A percentile compares a stretch with the other conserved stretches of the same genome.
These are phyloP conservation scores for Buphagus erythrorhynchus DNA, from an alignment of 2,797 vertebrate species.

Conservation along the genomic window DNA sequence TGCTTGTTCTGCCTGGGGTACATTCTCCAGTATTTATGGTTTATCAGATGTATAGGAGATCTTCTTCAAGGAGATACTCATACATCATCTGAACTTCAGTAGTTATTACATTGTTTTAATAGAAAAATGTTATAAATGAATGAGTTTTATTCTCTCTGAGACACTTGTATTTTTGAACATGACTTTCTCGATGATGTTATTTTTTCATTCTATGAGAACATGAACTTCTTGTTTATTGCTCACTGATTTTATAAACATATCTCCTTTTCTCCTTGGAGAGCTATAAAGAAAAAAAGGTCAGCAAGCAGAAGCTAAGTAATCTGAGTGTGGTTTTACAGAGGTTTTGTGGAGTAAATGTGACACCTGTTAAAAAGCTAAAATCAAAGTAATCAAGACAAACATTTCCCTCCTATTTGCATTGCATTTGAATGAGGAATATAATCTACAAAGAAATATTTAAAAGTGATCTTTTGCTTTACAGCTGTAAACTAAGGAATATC, in stretches of 20 bases:
- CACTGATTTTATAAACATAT: conserved; percentile 35
- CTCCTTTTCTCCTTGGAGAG: conserved; percentile 44
- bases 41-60: conserved; percentile 60
- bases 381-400: background rate
- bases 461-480: background rate
- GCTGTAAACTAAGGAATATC: background rate
- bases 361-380: background rate
- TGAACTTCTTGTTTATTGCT: conserved; percentile 45
- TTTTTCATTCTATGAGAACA: conserved; percentile 46
- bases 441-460: background rate
- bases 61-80: conserved; percentile 73
- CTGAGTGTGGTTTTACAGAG: background rate
- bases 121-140: conserved; percentile 64
- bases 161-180: conserved; percentile 11
- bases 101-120: conserved; percentile 56
- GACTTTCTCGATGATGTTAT: conserved; percentile 36
- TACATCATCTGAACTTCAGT: conserved; percentile 43
- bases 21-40: conserved; percentile 58
- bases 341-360: background rate
- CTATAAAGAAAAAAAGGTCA: conserved; percentile 1
- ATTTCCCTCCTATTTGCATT: background rate
- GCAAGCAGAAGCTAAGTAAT: background rate
- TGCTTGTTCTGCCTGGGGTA: conserved; percentile 29
- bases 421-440: background rate
- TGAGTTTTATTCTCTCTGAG: conserved; percentile 40